A percentile compares a stretch with the other conserved stretches of the same genome.
Conservation (phyloP, 53 echinoderm and acorn worm genomes). For the Crossaster papposus region DNA sequence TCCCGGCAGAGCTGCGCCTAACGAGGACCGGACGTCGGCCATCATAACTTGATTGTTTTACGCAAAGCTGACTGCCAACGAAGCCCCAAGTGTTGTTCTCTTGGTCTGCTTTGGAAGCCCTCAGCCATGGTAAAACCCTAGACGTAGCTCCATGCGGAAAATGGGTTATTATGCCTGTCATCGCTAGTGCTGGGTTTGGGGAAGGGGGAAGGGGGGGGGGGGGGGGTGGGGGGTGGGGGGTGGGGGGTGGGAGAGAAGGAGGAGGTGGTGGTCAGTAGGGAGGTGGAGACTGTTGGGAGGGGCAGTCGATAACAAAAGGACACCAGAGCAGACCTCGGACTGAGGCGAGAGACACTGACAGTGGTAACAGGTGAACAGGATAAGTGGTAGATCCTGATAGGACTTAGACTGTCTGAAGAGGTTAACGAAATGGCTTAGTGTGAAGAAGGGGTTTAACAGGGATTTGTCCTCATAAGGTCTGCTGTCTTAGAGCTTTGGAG, state of each 20-base stretch:
- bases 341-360: conserved; percentile 28
- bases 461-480: conserved; percentile 46
- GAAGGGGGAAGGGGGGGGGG: background rate
- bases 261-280: background rate
- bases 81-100: conserved; percentile 32
- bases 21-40: conserved; percentile 30
- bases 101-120: conserved; percentile 6
- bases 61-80: conserved; percentile 32
- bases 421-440: conserved; percentile 53
- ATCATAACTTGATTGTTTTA: conserved; percentile 60
- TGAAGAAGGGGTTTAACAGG: conserved; percentile 47
- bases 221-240: too few relatives aligned
- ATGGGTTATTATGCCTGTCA: conserved; percentile 36
- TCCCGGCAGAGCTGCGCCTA: conserved; percentile 1
- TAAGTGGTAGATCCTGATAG: conserved; percentile 48
- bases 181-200: conserved; percentile 10
- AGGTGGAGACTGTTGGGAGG: background rate
- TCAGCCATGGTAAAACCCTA: background rate
- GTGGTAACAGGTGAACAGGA: conserved; percentile 53
- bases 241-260: background rate
- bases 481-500: background rate
- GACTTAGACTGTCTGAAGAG: conserved; percentile 32
- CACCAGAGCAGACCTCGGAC: background rate
- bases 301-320: conserved; percentile 9
- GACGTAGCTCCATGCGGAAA: conserved; percentile 9